A percentile compares a stretch with the other conserved stretches of the same genome.
Evolutionary conservation across 1,140 invertebrate genomes (phyloP).

Genomic region (Papilio polyxenes): DNA sequence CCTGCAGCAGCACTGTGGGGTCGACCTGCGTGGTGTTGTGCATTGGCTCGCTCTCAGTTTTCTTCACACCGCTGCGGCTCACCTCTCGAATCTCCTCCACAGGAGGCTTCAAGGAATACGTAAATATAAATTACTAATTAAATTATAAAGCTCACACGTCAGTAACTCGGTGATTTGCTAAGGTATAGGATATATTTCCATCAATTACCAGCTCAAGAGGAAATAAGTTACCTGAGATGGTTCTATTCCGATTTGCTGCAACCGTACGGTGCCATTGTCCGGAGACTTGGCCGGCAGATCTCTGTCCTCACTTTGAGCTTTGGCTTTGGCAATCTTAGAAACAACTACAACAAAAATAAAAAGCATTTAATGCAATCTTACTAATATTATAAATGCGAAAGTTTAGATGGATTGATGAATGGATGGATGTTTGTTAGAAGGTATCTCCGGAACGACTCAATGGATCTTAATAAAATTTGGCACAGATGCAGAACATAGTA

Average conservation of each 20-base stretch:
- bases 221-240: constrained; percentile 67
- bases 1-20: constrained; percentile 68
- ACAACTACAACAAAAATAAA: constrained; percentile 52
- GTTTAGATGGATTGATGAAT: too few relatives aligned
- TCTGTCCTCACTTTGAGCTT: constrained; percentile 78
- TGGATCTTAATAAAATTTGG: too few relatives aligned
- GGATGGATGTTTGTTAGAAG: too few relatives aligned
- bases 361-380: background rate
- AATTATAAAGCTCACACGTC: too few relatives aligned
- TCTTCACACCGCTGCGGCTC: constrained; percentile 68
- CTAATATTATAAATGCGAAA: too few relatives aligned
- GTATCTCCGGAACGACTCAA: too few relatives aligned
- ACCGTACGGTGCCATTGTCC: constrained; percentile 65
- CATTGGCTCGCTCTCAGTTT: constrained; percentile 73
- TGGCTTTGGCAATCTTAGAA: constrained; percentile 76
- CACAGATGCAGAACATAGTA: background rate
- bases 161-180: background rate
- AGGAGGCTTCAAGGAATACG: constrained; percentile 43
- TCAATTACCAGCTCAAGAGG: too few relatives aligned
- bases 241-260: constrained; percentile 79
- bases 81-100: constrained; percentile 46
- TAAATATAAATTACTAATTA: background rate
- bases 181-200: too few relatives aligned
- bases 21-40: constrained; percentile 61
- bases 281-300: constrained; percentile 62